Evolutionary conservation across 2,797 vertebrate genomes (phyloP).

Genomic region (Spondyliosoma cantharus): DNA sequence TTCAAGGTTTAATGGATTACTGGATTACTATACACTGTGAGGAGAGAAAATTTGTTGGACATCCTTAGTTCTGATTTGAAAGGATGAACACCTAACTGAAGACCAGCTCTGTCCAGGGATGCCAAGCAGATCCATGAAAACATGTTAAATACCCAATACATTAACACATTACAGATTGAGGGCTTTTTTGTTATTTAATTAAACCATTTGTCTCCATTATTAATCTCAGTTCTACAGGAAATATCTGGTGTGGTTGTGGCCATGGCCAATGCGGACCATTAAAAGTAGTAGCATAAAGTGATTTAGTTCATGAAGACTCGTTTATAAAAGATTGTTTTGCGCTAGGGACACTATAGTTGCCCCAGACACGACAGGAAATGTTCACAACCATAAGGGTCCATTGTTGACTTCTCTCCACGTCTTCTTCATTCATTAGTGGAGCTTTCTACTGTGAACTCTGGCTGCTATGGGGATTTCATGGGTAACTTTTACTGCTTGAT

Average conservation of each 20-base stretch:
- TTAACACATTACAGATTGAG: too few relatives aligned
- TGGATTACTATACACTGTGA: neutral
- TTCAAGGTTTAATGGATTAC: neutral
- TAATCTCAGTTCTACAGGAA: neutral
- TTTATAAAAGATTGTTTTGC: neutral
- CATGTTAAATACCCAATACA: too few relatives aligned
- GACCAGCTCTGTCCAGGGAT: too few relatives aligned
- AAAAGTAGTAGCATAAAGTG: neutral
- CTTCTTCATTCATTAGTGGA: constrained; percentile 33
- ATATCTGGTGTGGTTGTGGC: neutral
- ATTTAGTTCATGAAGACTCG: neutral
- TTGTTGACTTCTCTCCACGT: neutral
- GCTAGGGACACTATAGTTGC: neutral
- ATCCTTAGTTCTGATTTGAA: neutral
- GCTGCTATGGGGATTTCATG: constrained; percentile 53
- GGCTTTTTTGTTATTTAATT: neutral
- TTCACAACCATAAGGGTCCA: neutral
- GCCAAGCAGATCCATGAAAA: too few relatives aligned
- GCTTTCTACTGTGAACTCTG: constrained; percentile 44
- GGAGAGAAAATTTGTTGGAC: neutral
- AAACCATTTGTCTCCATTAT: neutral
- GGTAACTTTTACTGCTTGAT: constrained; percentile 77
- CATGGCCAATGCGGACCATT: neutral
- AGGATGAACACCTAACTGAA: too few relatives aligned
- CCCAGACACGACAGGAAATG: neutral